Evolutionary conservation across 2,797 vertebrate species (phyloP).

Genomic region (Acropternis orthonyx): DNA sequence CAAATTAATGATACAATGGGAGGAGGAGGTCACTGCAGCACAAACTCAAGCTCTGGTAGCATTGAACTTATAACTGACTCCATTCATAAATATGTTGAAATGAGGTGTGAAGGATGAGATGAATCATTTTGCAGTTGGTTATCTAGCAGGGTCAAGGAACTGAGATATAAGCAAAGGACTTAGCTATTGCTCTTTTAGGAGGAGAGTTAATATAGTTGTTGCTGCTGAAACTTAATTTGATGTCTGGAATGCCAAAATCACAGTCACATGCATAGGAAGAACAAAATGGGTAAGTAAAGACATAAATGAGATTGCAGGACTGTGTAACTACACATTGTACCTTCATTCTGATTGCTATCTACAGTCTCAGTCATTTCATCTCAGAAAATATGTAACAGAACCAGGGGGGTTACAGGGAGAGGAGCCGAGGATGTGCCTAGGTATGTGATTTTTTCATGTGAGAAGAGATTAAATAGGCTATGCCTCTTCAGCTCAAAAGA

Average conservation of each 20-base stretch:
- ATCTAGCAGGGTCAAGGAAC: background rate
- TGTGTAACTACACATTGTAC: background rate
- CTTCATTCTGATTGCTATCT: background rate
- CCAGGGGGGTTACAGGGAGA: background rate
- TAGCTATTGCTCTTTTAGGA: background rate
- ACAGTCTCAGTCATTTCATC: background rate
- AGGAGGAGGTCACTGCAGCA: background rate
- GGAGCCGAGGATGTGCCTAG: background rate
- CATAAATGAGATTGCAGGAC: background rate
- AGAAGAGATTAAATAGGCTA: background rate
- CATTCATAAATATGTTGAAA: background rate
- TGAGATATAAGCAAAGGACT: background rate
- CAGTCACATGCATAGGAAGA: background rate
- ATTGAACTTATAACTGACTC: background rate
- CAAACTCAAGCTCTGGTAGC: background rate
- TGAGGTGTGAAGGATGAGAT: background rate
- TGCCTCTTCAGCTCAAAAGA: background rate
- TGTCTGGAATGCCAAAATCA: background rate
- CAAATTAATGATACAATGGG: background rate
- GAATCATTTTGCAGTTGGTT: background rate
- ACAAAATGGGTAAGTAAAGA: background rate
- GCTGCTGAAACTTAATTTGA: background rate
- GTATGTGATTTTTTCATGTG: background rate
- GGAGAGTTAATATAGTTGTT: background rate
- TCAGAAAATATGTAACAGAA: background rate